Conservation (phyloP, 2,797 vertebrate genomes). For the Malacoctenus gilli region DNA sequence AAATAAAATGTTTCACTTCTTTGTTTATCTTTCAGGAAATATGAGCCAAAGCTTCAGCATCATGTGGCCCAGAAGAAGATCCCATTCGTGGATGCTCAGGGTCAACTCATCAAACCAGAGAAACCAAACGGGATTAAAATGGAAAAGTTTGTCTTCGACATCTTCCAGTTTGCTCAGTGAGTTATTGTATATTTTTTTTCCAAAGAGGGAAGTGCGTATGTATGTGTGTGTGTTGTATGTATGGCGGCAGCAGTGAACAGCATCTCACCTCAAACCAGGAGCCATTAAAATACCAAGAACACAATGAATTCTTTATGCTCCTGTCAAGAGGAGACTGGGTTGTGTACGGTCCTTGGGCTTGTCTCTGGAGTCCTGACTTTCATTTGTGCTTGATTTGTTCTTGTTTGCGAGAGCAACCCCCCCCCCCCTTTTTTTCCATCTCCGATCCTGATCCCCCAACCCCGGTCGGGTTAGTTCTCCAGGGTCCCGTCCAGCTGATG, state of each 20-base stretch:
- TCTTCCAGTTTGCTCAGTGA: conserved; percentile 98
- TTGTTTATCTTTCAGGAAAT: conserved; percentile 78
- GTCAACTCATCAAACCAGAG: conserved; percentile 87
- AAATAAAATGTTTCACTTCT: not conserved
- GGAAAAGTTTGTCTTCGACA: conserved; percentile 99
- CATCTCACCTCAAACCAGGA: conserved; percentile 17
- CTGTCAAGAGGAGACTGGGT: conserved; percentile 22
- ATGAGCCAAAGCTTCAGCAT: conserved; percentile 92
- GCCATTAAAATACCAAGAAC: conserved; percentile 6
- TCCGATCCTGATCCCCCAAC: conserved; percentile 25
- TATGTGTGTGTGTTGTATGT: conserved; percentile 16
- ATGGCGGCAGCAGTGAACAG: conserved; percentile 11
- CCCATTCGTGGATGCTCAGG: conserved; percentile 85
- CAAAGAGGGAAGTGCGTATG: not conserved
- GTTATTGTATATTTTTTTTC: conserved; percentile 47
- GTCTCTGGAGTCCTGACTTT: conserved; percentile 7
- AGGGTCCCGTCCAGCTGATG: conserved; percentile 41
- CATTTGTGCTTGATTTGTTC: conserved; percentile 42
- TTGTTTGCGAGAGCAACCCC: conserved; percentile 25
- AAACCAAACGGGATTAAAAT: conserved; percentile 99
- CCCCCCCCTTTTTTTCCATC: conserved; percentile 52
- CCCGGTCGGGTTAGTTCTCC: conserved; percentile 26
- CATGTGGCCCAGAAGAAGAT: conserved; percentile 98
- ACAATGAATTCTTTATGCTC: conserved; percentile 28
- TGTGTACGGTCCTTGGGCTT: conserved; percentile 35